Base-by-base conservation (phyloP, 2,888 invertebrate species). In the Monopis laevigella region DNA sequence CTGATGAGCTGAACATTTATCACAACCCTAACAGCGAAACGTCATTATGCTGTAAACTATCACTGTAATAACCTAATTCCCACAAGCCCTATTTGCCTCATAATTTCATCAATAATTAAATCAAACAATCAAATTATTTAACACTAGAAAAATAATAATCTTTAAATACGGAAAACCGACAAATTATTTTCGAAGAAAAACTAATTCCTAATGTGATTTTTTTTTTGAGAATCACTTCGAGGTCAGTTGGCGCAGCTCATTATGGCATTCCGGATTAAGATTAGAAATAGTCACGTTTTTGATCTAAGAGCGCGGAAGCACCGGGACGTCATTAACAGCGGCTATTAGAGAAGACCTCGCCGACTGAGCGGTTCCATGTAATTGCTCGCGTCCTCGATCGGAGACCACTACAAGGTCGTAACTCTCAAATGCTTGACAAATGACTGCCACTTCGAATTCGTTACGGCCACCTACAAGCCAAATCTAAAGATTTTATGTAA, bases 241-340 rank as follows among this genome's bases (percentile, higher is more conserved):
- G 12, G 21, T 36, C 6, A 21, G 14, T 36, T 17, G 32, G 3
- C 16, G 32, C 16, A 11, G n/a, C 36, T 36, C 36, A 36, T 36
- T 36, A 36, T 36, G 21, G 21, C 21, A 36, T 36, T 36, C 36
- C 36, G 36, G 36, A 21, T 36, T 21, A 7, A 13, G 21, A 36
- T 36, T 36, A 19, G 36, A 36, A 36, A 36, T 45, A 53, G 58
- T 58, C 58, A 55, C 55, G 58, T 55, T 55, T 47, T 44, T 45
- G 44, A 42, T 50, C 46, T 56, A 49, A 14, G 34, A 36, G 55
- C 63, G 66, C 60, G 70, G 68, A 63, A 21, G 62, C 51, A 48
- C 50, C 39, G 48, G 49, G 56, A 53, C 53, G 59, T 59, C 62
- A 68, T 70, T 71, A 70, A 56, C 54, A 56, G 32, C 3, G 32